A percentile compares a stretch with the other conserved stretches of the same genome.
phyloP scores from a whole-genome alignment of 2,797 vertebrate species.

The Takifugu ocellatus region DNA sequence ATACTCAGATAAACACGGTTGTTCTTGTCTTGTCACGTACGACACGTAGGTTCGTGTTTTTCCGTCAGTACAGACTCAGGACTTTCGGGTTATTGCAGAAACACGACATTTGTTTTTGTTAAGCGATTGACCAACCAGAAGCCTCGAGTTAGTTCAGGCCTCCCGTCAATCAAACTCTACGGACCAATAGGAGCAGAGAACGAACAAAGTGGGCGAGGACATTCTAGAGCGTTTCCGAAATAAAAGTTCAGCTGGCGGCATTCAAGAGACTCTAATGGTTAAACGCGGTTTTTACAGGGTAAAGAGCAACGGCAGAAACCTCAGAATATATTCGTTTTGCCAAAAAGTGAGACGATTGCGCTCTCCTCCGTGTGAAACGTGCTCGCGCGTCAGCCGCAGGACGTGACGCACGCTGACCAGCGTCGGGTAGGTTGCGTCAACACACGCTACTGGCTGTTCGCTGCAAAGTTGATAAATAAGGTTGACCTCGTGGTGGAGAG shows the following conservation, averaged over 20 bases:
- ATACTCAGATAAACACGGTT: too few relatives aligned
- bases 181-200: slow-evolving; percentile 40
- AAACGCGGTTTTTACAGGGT: too few relatives aligned
- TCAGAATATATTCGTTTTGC: background rate
- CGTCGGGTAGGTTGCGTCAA: slow-evolving; percentile 12
- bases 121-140: slow-evolving; percentile 35
- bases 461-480: slow-evolving; percentile 62
- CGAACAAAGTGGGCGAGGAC: background rate
- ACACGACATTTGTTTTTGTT: slow-evolving; percentile 2
- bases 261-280: too few relatives aligned
- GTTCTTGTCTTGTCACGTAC: too few relatives aligned
- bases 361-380: background rate
- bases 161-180: slow-evolving; percentile 15
- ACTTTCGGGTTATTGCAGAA: background rate
- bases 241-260: background rate
- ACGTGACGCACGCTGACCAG: background rate
- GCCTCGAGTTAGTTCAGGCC: slow-evolving; percentile 9
- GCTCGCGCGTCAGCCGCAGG: background rate
- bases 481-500: slow-evolving; percentile 52
- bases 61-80: too few relatives aligned
- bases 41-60: too few relatives aligned
- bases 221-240: background rate
- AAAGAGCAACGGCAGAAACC: too few relatives aligned
- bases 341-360: too few relatives aligned
- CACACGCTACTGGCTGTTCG: slow-evolving; percentile 23